Evolutionary conservation across 2,797 vertebrate genomes (phyloP).

Genomic region (Brachyrhaphis roseni): DNA sequence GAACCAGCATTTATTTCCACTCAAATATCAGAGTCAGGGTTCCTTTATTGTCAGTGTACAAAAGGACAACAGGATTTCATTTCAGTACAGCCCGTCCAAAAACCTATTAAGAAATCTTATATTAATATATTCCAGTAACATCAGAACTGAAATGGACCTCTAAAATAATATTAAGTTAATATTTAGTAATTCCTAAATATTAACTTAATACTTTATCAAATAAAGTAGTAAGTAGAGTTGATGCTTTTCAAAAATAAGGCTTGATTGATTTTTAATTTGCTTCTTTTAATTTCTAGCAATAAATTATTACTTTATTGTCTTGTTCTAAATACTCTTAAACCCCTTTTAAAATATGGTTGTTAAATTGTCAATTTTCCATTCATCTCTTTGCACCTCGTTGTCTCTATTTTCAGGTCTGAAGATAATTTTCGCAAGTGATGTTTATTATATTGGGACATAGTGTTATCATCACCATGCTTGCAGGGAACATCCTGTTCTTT

Average conservation of each 20-base stretch:
- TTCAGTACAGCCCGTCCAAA: no score
- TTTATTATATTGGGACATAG: not conserved
- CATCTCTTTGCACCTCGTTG: not conserved
- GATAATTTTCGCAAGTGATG: not conserved
- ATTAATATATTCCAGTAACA: not conserved
- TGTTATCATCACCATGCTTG: not conserved
- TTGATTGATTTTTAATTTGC: not conserved
- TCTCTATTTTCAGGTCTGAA: not conserved
- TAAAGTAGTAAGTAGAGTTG: not conserved
- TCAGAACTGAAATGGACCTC: not conserved
- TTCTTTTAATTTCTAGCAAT: not conserved
- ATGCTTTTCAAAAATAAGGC: not conserved
- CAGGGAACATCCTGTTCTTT: not conserved
- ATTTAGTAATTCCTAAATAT: not conserved
- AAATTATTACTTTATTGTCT: not conserved
- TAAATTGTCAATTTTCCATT: not conserved
- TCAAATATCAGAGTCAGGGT: not conserved
- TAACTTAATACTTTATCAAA: not conserved
- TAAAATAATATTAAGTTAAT: not conserved
- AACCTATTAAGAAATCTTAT: not conserved
- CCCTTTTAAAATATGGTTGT: not conserved
- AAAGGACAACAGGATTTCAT: no score
- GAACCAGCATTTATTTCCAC: not conserved
- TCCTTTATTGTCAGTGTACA: no score
- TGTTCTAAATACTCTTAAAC: not conserved